A percentile compares a stretch with the other conserved stretches of the same genome.
These are phyloP conservation scores for Ammospiza caudacuta DNA, from an alignment of 2,113 vertebrate species.

Conservation along the genomic window DNA sequence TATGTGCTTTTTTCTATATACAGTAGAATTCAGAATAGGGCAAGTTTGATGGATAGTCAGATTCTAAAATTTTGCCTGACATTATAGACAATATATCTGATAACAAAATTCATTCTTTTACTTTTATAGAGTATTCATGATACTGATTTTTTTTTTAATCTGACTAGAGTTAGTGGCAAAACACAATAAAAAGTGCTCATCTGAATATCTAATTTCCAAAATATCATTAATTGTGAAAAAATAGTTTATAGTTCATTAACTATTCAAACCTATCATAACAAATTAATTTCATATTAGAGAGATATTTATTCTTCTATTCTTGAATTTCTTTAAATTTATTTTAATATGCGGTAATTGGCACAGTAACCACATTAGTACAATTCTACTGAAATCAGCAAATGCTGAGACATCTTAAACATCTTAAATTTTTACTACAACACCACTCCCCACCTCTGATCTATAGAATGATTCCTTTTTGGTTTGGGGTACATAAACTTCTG, in stretches of 20 bases:
- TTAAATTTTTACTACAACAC: background rate
- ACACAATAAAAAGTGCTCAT: fast-evolving
- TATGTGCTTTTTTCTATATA: background rate
- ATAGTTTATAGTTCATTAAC: background rate
- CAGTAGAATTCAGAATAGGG: background rate
- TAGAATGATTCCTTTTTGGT: background rate
- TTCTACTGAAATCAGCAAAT: background rate
- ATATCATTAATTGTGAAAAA: background rate
- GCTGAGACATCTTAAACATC: background rate
- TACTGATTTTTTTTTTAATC: background rate
- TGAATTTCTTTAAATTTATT: background rate
- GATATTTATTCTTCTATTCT: background rate
- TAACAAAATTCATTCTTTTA: background rate
- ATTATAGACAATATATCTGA: background rate
- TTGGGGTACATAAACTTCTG: background rate
- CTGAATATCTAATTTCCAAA: background rate
- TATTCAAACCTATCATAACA: background rate
- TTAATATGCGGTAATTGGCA: background rate
- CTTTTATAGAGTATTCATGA: background rate
- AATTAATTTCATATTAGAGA: background rate
- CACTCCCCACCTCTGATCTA: background rate
- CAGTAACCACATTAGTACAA: background rate
- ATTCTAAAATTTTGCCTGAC: background rate
- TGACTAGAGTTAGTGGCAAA: background rate
- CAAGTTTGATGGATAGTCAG: background rate